A percentile compares a stretch with the other conserved stretches of the same genome.
phyloP scores from a whole-genome alignment of 2,797 vertebrate genomes.

The Urosaurus nigricauda region DNA sequence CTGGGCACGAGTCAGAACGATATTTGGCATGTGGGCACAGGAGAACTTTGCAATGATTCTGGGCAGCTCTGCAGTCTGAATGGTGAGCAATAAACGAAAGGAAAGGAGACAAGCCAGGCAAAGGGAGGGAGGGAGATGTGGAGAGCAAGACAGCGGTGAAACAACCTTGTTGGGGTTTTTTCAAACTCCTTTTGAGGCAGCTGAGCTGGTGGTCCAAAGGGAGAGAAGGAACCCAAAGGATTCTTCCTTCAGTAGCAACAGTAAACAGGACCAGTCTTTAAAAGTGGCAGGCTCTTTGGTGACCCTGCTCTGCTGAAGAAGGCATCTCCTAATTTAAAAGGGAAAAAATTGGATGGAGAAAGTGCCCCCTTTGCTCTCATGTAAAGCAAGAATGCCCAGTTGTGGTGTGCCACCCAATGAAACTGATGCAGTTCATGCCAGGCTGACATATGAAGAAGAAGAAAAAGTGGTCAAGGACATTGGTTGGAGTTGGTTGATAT shows the following conservation, averaged over 20 bases:
- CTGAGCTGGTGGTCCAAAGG: constrained; percentile 49
- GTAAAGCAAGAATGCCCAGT: neutral
- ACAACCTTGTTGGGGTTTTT: constrained; percentile 31
- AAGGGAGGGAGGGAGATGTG: neutral
- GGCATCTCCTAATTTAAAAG: neutral
- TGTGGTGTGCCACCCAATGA: neutral
- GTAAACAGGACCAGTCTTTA: constrained; percentile 56
- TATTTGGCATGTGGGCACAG: constrained; percentile 65
- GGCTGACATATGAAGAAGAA: too few relatives aligned
- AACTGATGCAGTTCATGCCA: neutral
- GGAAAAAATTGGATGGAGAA: neutral
- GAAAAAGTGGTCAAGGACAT: too few relatives aligned
- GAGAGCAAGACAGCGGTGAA: constrained; percentile 39
- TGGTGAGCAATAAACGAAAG: constrained; percentile 46
- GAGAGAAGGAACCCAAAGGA: constrained; percentile 1
- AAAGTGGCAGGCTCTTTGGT: neutral
- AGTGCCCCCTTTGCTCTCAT: too few relatives aligned
- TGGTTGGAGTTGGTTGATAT: too few relatives aligned
- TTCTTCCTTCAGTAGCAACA: constrained; percentile 20
- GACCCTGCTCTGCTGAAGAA: neutral
- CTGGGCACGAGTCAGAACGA: constrained; percentile 76
- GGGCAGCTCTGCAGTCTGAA: constrained; percentile 46
- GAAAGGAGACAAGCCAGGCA: constrained; percentile 41
- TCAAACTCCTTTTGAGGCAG: constrained; percentile 41
- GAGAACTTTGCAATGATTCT: constrained; percentile 54